Evolutionary conservation across 2,888 invertebrate species (phyloP), one percentile per base, ranked within the genome.

Genomic region (Nomada goodeniana): DNA sequence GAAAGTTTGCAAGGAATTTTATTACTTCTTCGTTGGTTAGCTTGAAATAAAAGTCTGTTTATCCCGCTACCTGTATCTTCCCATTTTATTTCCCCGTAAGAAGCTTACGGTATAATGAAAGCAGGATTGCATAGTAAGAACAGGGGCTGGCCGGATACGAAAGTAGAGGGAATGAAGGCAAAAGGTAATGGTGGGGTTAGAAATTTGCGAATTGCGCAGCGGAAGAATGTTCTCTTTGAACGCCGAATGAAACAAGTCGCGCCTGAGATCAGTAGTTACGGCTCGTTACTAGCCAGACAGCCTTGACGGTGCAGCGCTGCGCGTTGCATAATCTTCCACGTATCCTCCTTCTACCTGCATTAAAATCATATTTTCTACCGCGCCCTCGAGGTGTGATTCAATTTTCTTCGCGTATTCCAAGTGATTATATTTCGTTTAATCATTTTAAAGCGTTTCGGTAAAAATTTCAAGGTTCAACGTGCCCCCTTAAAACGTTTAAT

Each of bases 201-300:
- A 65, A 59, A 64, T 65, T 59, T 42, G 36, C 4, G 23, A 65
- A 73, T 73, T 23, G 20, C 15, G 29, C 26, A 23, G 42, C n/a
- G 2, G 11, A 18, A 29, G 29, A 29, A 36, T 9, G n/a, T 59
- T 59, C 23, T n/a, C 13, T 36, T 13, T n/a, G 53, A 42, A 26
- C 7, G 23, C 2, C 5, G 59, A 59, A 29, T 20, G 50, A 60
- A 61, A 44, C 42, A 15, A 29, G 42, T 11, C 13, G 5, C 7
- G n/a, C 36, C 4, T 36, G 47, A 26, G 15, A 26, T 74, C 60
- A 74, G 78, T 78, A 78, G 78, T 78, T 29, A 11, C 13, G 59
- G 63, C 11, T 29, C 53, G 67, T 68, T 55, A 59, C 23, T 63
- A 23, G 57, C 55, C 65, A 60, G 65, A 71, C 65, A 29, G 9